Percentiles rank a stretch among this genome's conserved stretches.
These are phyloP conservation scores for Platycercus adscitus DNA, from an alignment of 2,113 vertebrate genomes.

Conservation along the genomic window DNA sequence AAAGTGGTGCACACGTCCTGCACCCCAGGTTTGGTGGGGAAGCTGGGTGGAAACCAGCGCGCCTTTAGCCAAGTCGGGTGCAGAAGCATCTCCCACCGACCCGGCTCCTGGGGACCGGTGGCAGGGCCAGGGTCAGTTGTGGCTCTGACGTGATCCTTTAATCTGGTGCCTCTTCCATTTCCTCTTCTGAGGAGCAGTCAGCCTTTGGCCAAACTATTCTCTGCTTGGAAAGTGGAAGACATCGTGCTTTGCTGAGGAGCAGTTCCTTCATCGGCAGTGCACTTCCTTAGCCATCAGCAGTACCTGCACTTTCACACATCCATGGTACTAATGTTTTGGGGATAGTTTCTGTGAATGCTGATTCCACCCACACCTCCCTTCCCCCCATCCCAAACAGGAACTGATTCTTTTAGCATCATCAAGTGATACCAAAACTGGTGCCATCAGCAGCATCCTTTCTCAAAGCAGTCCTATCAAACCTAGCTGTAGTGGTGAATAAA, in stretches of 20 bases:
- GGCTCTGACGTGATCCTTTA: background rate
- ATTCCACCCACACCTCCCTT: background rate
- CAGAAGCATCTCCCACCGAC: background rate
- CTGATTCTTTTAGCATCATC: background rate
- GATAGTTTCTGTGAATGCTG: background rate
- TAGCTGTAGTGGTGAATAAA: background rate
- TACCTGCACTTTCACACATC: background rate
- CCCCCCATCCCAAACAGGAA: background rate
- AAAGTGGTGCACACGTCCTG: background rate
- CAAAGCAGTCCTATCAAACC: background rate
- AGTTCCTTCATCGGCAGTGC: fast-evolving
- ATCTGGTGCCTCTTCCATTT: too few species aligned
- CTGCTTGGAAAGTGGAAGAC: background rate
- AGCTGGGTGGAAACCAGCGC: background rate
- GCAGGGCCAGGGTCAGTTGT: fast-evolving
- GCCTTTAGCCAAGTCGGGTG: background rate
- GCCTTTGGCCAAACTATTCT: too few species aligned
- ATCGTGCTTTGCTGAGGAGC: fast-evolving
- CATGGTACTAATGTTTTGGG: fast-evolving
- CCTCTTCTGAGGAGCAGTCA: background rate
- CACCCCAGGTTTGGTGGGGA: background rate
- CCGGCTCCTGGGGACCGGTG: fast-evolving
- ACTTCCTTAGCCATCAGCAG: fast-evolving
- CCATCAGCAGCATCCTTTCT: background rate
- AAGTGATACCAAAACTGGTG: background rate